Evolutionary conservation across 92 coral and sea anemone species (phyloP), one percentile per base, ranked within the genome.

Genomic region (Blastomussa wellsi): DNA sequence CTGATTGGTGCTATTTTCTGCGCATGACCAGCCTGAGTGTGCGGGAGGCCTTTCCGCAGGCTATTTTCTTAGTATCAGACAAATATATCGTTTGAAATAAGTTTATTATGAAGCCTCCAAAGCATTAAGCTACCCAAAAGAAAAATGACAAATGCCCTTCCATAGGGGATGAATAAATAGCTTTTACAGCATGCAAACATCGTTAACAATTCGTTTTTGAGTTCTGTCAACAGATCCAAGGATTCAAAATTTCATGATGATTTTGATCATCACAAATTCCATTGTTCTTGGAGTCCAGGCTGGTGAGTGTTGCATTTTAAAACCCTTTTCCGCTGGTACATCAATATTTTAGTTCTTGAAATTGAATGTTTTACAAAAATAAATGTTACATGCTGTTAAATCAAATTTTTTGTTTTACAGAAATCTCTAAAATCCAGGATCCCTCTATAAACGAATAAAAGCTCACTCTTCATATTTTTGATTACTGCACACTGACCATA

Each of bases 201-300:
- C 57, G 31, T 6, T 33, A 71, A 53, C 32, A 28, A 38, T 38
- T 11, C n/a, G 37, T 13, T 10, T 76, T 41, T 76, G 11, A 62
- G 6, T 38, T 82, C 79, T 37, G n/a, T 4, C 41, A 53, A 16
- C 91, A 96, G 98, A 92, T 86, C 89, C 98, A 47, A 89, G 85
- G 76, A 86, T 96, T 36, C 98, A 96, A 71, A 96, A 96, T 86
- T 94, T 96, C 79, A 92, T 96, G 86, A 96, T 94, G 98, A 80
- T 96, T 72, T 87, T 96, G 83, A 96, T 96, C 51, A 94, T 96
- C 17, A 91, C 96, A 37, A 96, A 96, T 89, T 94, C 98, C 6
- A 87, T 96, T 60, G 96, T 92, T 13, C 93, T 96, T 20, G 98
- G 98, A 60, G 86, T 96, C 55, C 98, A 96, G 74, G 93, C 98